These are phyloP conservation scores for Ceratoteleas bidentatus DNA, from an alignment of 1,140 invertebrate genomes.

Conservation along the genomic window DNA sequence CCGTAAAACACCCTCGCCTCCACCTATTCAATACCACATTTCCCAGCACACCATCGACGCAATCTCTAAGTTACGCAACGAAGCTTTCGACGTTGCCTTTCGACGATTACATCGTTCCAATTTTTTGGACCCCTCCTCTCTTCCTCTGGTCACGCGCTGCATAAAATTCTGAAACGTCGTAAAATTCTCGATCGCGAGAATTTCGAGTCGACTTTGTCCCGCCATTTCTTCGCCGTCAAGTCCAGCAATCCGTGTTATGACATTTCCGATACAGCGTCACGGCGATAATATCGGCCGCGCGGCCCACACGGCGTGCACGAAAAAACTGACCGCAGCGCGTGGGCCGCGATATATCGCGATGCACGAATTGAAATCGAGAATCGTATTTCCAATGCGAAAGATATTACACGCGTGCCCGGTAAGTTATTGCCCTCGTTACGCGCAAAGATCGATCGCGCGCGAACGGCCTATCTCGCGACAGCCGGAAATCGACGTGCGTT, in stretches of 20 bases:
- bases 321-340: conserved; percentile 7
- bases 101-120: too few relatives aligned
- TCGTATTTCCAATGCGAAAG: conserved; percentile 52
- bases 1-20: too few relatives aligned
- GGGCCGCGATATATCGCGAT: conserved; percentile 44
- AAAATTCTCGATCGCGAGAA: neutral
- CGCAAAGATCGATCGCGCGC: conserved; percentile 59
- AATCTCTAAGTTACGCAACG: too few relatives aligned
- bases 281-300: conserved; percentile 38
- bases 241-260: conserved; percentile 33
- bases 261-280: conserved; percentile 27
- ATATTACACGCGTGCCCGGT: conserved; percentile 56
- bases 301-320: conserved; percentile 18
- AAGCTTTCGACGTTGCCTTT: too few relatives aligned
- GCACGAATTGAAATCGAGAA: conserved; percentile 59
- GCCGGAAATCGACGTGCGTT: conserved; percentile 65
- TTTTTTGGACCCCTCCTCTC: too few relatives aligned
- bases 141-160: too few relatives aligned
- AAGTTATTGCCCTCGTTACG: conserved; percentile 66
- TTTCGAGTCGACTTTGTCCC: neutral
- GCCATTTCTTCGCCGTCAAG: neutral
- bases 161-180: too few relatives aligned
- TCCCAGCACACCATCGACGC: too few relatives aligned
- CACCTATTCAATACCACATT: too few relatives aligned
- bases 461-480: conserved; percentile 56